Conservation (phyloP, 2,113 vertebrate species). For the Pipa parva region DNA sequence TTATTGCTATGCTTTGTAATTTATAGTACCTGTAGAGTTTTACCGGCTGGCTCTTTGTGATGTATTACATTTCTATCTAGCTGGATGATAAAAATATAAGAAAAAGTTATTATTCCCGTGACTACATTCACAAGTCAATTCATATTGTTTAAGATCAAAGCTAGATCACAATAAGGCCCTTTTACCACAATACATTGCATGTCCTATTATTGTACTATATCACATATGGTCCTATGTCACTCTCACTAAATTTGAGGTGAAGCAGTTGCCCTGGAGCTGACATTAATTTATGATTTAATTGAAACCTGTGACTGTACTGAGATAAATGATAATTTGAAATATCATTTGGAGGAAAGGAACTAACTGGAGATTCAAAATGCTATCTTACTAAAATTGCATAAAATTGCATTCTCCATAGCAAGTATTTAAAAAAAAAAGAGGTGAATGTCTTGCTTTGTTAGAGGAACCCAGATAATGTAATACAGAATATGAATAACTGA, state of each 20-base stretch:
- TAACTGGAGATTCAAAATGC: constrained; percentile 45
- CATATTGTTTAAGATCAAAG: constrained; percentile 18
- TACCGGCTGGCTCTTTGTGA: too few species aligned
- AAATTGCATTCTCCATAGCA: constrained; percentile 37
- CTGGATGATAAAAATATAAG: not conserved
- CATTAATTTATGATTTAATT: constrained; percentile 48
- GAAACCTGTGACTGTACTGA: constrained; percentile 36
- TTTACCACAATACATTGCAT: constrained; percentile 1
- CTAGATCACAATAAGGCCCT: not conserved
- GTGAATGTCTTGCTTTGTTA: not conserved
- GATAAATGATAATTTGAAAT: constrained; percentile 32
- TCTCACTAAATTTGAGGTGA: constrained; percentile 46
- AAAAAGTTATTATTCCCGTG: not conserved
- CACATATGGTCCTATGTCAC: constrained; percentile 33
- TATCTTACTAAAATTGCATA: constrained; percentile 39
- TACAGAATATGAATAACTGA: too few species aligned
- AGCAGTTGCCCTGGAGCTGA: constrained; percentile 45
- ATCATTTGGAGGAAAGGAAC: constrained; percentile 35
- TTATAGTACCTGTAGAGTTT: too few species aligned
- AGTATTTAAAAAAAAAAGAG: constrained; percentile 31
- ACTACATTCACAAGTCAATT: constrained; percentile 7
- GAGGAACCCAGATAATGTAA: not conserved
- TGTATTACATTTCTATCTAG: too few species aligned
- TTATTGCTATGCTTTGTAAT: too few species aligned
- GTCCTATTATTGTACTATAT: constrained; percentile 28